phyloP scores from a whole-genome alignment of 1,140 invertebrate genomes.

The Lepidotrigona ventralis region DNA sequence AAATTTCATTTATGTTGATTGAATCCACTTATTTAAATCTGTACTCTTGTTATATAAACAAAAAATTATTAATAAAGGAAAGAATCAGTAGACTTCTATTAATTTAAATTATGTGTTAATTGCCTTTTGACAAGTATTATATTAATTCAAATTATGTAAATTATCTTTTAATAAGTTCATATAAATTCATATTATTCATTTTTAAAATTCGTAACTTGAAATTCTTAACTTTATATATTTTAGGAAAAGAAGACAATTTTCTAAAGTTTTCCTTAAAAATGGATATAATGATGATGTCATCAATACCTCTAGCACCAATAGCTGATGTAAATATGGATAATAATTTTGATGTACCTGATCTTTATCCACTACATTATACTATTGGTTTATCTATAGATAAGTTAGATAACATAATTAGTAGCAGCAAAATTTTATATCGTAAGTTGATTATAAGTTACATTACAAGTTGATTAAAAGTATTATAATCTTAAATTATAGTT shows the following conservation, averaged over 20 bases:
- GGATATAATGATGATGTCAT: constrained; percentile 84
- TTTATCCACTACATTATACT: constrained; percentile 86
- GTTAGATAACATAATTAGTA: constrained; percentile 82
- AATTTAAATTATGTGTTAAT: too few relatives aligned
- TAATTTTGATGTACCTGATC: constrained; percentile 82
- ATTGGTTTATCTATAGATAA: constrained; percentile 85
- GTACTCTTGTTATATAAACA: too few relatives aligned
- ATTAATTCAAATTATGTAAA: background rate
- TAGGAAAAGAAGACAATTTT: constrained; percentile 82
- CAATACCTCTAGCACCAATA: constrained; percentile 82
- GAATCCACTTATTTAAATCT: too few relatives aligned
- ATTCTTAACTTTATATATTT: constrained; percentile 50
- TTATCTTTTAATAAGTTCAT: too few relatives aligned
- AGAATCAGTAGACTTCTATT: too few relatives aligned
- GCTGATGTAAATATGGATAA: constrained; percentile 70
- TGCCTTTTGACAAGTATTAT: background rate
- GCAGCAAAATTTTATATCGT: constrained; percentile 85
- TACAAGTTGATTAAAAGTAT: too few relatives aligned
- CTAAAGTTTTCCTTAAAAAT: constrained; percentile 84
- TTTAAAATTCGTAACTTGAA: background rate
- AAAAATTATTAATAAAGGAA: too few relatives aligned
- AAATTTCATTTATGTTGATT: too few relatives aligned
- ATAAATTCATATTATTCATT: background rate
- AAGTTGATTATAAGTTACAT: constrained; percentile 74
- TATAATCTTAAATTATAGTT: constrained; percentile 62